Conservation (phyloP, 2,888 invertebrate species). For the Diaprepes abbreviatus region DNA sequence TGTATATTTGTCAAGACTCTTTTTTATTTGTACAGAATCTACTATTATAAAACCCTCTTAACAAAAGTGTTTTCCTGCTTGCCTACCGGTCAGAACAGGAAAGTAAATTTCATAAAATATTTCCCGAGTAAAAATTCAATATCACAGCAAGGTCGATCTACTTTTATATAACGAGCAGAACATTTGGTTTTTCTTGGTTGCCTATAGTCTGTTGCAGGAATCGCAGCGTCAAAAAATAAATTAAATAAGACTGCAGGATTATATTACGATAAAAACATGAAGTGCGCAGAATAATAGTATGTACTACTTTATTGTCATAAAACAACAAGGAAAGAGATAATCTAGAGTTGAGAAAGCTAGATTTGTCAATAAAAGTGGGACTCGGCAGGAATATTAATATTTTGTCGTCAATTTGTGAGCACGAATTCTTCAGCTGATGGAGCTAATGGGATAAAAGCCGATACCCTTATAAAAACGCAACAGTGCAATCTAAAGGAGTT, state of each 20-base stretch:
- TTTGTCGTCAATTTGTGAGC: background rate
- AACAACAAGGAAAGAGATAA: background rate
- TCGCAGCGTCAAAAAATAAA: no score
- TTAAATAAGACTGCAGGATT: background rate
- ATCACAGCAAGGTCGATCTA: no score
- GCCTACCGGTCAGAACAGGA: background rate
- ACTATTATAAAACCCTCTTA: background rate
- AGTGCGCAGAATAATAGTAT: no score
- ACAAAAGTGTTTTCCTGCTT: background rate
- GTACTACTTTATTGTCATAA: no score
- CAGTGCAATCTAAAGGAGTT: conserved; percentile 5
- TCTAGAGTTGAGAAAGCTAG: background rate
- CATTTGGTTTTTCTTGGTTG: no score
- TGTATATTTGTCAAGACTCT: no score
- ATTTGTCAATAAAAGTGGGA: background rate
- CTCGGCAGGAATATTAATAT: conserved; percentile 5
- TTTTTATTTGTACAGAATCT: no score
- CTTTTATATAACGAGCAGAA: no score
- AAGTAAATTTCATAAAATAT: no score
- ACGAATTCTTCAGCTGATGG: background rate
- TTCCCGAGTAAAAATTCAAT: no score
- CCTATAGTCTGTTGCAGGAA: no score
- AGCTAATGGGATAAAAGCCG: conserved; percentile 1
- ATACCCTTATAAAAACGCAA: conserved; percentile 3
- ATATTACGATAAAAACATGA: no score